phyloP scores from a whole-genome alignment of 2,888 invertebrate species.

The Drosophila leonis region DNA sequence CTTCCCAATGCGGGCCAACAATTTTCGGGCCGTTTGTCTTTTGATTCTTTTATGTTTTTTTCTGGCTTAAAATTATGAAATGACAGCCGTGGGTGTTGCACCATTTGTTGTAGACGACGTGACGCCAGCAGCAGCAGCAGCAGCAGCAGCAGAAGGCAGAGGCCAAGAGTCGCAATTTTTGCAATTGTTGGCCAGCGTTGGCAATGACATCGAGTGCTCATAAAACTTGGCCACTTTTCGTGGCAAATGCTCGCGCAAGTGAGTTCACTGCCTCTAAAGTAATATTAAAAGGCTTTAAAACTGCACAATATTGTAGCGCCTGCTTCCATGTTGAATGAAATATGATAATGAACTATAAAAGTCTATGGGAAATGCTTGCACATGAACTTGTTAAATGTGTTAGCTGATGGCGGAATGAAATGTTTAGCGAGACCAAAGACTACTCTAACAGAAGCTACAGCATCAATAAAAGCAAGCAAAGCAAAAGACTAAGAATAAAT shows the following conservation, averaged over 20 bases:
- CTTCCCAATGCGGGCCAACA: constrained; percentile 50
- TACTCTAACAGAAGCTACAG: too few species aligned
- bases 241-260: constrained; percentile 6
- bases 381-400: background rate
- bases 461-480: too few species aligned
- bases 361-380: background rate
- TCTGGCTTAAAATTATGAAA: constrained; percentile 69
- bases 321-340: background rate
- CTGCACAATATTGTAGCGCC: background rate
- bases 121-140: constrained; percentile 47
- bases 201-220: constrained; percentile 63
- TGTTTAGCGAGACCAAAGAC: too few species aligned
- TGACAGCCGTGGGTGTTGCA: constrained; percentile 71
- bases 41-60: constrained; percentile 38
- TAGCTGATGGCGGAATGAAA: too few species aligned
- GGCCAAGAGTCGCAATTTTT: constrained; percentile 1
- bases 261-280: constrained; percentile 11
- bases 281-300: constrained; percentile 18
- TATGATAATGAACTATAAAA: background rate
- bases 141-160: background rate
- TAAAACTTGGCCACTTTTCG: constrained; percentile 52
- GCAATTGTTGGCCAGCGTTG: constrained; percentile 38
- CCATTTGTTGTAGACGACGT: constrained; percentile 56
- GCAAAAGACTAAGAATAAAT: too few species aligned
- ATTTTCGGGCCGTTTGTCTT: constrained; percentile 62